A percentile compares a stretch with the other conserved stretches of the same genome.
Conservation (phyloP, 2,888 invertebrate genomes). For the Stenotaenia linearis region DNA sequence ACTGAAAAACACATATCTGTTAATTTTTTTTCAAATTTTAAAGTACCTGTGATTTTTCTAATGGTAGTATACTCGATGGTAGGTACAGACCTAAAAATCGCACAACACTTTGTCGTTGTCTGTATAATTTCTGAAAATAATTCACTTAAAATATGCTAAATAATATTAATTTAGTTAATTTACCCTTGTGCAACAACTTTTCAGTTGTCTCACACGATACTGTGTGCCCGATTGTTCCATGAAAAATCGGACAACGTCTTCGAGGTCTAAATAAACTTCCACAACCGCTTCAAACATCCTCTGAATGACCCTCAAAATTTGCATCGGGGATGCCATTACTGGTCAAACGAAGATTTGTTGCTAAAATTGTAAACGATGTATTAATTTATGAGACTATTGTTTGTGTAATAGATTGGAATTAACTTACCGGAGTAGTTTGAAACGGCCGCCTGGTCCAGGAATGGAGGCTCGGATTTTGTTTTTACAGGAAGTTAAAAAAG, state of each 20-base stretch:
- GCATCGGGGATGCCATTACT: background rate
- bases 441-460: background rate
- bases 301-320: background rate
- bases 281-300: background rate
- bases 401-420: background rate
- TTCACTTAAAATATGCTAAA: background rate
- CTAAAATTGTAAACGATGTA: background rate
- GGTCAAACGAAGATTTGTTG: background rate
- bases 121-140: background rate
- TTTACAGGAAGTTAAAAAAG: background rate
- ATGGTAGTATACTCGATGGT: too few relatives aligned
- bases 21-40: too few relatives aligned
- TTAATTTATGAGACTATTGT: background rate
- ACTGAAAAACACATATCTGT: too few relatives aligned
- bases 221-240: background rate
- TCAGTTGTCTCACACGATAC: background rate
- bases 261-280: background rate
- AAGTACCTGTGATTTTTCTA: too few relatives aligned
- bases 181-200: background rate
- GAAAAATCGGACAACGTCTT: background rate
- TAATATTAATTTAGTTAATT: background rate
- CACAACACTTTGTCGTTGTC: too few relatives aligned
- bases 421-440: background rate
- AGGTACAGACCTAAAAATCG: too few relatives aligned
- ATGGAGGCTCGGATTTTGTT: too few relatives aligned